Evolutionary conservation across 2,888 invertebrate genomes (phyloP).

Genomic region (Alsophila aescularia): DNA sequence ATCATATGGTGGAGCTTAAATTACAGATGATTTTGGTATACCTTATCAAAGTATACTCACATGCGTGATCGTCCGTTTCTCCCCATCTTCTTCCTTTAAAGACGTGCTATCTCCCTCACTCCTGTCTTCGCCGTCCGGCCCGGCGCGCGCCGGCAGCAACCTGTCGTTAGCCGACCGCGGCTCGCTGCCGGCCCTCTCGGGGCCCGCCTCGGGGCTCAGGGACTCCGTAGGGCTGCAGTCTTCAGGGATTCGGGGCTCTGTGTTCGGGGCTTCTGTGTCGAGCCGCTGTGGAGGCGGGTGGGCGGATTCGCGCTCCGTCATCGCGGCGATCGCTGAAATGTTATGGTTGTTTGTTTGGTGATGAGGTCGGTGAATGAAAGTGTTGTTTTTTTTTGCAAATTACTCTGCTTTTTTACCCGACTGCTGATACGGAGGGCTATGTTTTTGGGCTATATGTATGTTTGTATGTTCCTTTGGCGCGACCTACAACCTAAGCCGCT

Average conservation of each 20-base stretch:
- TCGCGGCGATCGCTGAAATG: conserved; percentile 89
- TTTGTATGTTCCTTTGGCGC: too few species aligned
- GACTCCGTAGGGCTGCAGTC: conserved; percentile 17
- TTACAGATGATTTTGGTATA: too few species aligned
- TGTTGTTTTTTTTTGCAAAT: too few species aligned
- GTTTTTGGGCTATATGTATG: too few species aligned
- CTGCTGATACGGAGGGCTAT: too few species aligned
- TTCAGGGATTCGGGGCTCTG: conserved; percentile 8
- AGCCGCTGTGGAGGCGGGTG: conserved; percentile 85
- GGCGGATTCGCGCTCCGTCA: conserved; percentile 97
- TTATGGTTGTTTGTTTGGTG: too few species aligned
- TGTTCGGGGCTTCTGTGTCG: conserved; percentile 34
- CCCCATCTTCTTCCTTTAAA: conserved; percentile 27
- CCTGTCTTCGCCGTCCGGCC: conserved; percentile 63
- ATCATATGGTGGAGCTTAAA: too few species aligned
- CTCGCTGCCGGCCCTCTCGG: conserved; percentile 36
- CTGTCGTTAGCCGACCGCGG: conserved; percentile 38
- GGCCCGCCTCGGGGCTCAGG: conserved; percentile 16
- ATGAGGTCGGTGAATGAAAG: too few species aligned
- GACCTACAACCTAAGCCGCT: too few species aligned
- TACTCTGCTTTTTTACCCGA: too few species aligned
- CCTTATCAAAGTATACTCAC: conserved; percentile 36
- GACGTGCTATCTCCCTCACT: conserved; percentile 20
- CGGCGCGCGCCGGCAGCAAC: conserved; percentile 56
- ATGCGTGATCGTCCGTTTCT: conserved; percentile 44